Percentiles rank a stretch among this genome's conserved stretches.
Evolutionary conservation across 2,888 invertebrate species (phyloP).

Genomic region (Diarsia mendica): DNA sequence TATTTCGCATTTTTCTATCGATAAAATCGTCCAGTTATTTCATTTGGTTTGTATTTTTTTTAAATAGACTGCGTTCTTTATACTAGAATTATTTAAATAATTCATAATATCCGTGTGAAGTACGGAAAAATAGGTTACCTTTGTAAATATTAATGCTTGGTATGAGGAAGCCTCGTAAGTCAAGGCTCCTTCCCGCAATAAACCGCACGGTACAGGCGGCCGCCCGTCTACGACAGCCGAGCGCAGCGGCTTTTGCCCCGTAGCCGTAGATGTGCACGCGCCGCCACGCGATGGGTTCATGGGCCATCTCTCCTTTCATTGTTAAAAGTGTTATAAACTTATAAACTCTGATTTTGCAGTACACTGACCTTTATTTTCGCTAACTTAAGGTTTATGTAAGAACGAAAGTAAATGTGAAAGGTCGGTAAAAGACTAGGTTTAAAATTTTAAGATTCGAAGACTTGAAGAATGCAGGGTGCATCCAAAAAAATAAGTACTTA

Average conservation of each 20-base stretch:
- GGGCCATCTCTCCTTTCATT: neutral
- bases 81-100: slow-evolving; percentile 3
- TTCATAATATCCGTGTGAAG: slow-evolving; percentile 5
- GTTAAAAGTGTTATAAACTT: no score
- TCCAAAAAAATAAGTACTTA: no score
- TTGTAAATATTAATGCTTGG: neutral
- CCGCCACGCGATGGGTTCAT: neutral
- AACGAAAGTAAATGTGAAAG: neutral
- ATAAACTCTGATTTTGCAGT: neutral
- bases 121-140: neutral
- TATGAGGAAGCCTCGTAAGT: slow-evolving; percentile 31
- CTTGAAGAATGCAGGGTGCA: no score
- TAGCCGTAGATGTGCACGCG: neutral
- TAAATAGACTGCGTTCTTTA: neutral
- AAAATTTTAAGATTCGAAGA: no score
- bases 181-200: neutral
- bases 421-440: no score
- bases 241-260: neutral
- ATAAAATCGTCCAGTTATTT: slow-evolving; percentile 1
- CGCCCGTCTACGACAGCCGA: no score
- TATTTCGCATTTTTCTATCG: slow-evolving; percentile 7
- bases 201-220: neutral
- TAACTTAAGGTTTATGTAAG: neutral
- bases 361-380: neutral
- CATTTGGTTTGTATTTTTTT: neutral